A percentile compares a stretch with the other conserved stretches of the same genome.
Evolutionary conservation across 35 echinoderm and acorn worm genomes (phyloP).

Genomic region (Ophiothrix spiculata): DNA sequence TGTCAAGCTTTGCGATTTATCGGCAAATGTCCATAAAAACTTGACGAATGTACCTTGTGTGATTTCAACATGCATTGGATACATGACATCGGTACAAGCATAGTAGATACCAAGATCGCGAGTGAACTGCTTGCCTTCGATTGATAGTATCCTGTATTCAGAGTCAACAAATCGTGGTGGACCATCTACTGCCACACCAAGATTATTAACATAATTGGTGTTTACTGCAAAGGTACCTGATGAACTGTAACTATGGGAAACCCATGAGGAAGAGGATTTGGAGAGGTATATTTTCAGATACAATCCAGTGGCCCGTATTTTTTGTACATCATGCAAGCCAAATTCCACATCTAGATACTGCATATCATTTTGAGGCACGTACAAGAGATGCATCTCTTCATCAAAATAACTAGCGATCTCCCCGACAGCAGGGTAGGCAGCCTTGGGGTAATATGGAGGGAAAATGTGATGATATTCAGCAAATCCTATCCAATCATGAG

Average conservation of each 20-base stretch:
- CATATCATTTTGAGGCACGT: conserved; percentile 11
- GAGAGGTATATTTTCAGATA: conserved; percentile 61
- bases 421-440: conserved; percentile 63
- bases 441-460: conserved; percentile 65
- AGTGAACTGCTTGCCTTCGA: conserved; percentile 66
- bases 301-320: conserved; percentile 24
- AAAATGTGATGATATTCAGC: conserved; percentile 56
- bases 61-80: conserved; percentile 67
- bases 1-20: neutral
- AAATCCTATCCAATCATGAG: conserved; percentile 66
- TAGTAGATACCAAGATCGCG: conserved; percentile 76
- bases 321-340: neutral
- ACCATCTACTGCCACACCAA: conserved; percentile 18
- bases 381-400: conserved; percentile 11
- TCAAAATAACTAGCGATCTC: conserved; percentile 40
- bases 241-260: conserved; percentile 36
- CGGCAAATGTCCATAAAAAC: conserved; percentile 65
- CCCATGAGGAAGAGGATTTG: conserved; percentile 23
- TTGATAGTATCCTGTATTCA: conserved; percentile 55
- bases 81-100: conserved; percentile 61
- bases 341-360: neutral
- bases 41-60: conserved; percentile 69
- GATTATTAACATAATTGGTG: conserved; percentile 48
- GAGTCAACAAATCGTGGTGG: conserved; percentile 42
- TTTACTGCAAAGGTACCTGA: conserved; percentile 68